Evolutionary conservation across 2,797 vertebrate species (phyloP).

Genomic region (Acropternis orthonyx): DNA sequence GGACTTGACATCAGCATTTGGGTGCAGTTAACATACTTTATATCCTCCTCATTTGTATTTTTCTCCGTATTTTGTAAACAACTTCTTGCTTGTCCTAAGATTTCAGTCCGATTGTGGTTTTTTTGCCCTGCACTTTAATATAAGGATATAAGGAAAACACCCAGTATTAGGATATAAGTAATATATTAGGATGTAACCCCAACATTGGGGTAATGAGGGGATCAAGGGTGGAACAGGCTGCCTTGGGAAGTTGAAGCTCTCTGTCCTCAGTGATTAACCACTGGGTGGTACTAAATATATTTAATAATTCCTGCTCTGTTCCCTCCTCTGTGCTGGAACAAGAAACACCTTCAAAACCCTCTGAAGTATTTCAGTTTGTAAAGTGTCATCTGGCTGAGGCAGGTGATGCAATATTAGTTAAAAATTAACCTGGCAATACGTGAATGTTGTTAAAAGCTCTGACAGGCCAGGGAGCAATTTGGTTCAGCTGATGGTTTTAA

Average conservation of each 20-base stretch:
- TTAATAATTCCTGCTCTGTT: neutral
- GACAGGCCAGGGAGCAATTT: neutral
- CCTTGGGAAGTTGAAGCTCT: neutral
- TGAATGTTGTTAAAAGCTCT: neutral
- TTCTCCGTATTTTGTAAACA: too few species aligned
- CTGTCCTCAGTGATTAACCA: neutral
- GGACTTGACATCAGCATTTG: fast-evolving
- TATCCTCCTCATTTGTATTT: neutral
- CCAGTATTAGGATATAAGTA: too few species aligned
- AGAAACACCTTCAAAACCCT: neutral
- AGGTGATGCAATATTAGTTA: neutral
- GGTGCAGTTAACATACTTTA: neutral
- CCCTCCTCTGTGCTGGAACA: neutral
- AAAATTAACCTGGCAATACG: neutral
- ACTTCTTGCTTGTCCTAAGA: neutral
- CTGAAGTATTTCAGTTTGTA: fast-evolving
- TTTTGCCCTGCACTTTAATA: neutral
- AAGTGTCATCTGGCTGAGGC: neutral
- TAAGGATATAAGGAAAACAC: neutral
- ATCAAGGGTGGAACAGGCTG: neutral
- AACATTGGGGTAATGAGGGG: too few species aligned
- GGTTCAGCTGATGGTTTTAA: neutral
- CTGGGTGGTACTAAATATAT: fast-evolving
- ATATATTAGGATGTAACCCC: too few species aligned
- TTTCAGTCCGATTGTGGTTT: neutral